These are phyloP conservation scores for Strigamia maritima DNA, from an alignment of 2,888 invertebrate genomes.

Conservation along the genomic window DNA sequence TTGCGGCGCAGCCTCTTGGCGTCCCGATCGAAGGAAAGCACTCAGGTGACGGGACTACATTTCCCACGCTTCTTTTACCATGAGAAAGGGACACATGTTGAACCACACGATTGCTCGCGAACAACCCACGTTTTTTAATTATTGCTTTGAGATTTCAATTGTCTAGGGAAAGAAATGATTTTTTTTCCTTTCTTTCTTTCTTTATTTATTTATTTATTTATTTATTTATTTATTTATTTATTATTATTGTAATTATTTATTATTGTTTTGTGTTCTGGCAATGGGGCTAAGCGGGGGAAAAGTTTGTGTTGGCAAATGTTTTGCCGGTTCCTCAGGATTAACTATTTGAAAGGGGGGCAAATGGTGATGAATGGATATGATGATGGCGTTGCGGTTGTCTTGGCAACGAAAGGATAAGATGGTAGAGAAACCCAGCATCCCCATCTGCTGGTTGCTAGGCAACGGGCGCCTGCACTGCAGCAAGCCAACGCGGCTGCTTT, in stretches of 20 bases:
- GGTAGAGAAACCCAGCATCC: slow-evolving; percentile 19
- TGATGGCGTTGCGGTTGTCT: slow-evolving; percentile 32
- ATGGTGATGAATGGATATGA: slow-evolving; percentile 17
- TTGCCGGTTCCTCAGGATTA: not conserved
- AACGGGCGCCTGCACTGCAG: slow-evolving; percentile 34
- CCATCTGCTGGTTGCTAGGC: slow-evolving; percentile 22
- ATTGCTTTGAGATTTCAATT: not conserved
- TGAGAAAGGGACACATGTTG: slow-evolving; percentile 1
- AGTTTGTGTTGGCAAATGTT: not conserved
- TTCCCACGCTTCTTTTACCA: slow-evolving; percentile 9
- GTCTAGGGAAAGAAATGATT: not conserved
- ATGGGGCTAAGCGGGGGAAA: not conserved
- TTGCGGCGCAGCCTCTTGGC: slow-evolving; percentile 24
- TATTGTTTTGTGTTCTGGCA: too few species aligned
- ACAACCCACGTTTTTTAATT: not conserved
- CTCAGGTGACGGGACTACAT: slow-evolving; percentile 6
- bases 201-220: not conserved
- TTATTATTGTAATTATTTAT: too few species aligned
- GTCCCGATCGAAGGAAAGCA: slow-evolving; percentile 21
- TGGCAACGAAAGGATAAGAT: slow-evolving; percentile 31
- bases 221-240: too few species aligned
- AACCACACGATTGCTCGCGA: not conserved
- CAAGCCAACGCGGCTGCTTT: slow-evolving; percentile 28
- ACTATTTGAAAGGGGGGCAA: not conserved
- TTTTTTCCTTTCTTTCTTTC: not conserved